phyloP scores from a whole-genome alignment of 2,113 vertebrate species.

The Bos taurus region ARS-UCD2.0 NC_037333.1:20255001-20255500 shows the following conservation, averaged over 20 bases:
- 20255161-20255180: fast-evolving
- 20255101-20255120: not conserved
- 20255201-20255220: not conserved
- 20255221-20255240: not conserved
- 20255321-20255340: not conserved
- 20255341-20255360: not conserved
- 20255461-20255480: not conserved
- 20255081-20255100: not conserved
- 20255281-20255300: not conserved
- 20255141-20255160: not conserved
- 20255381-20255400: not conserved
- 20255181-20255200: not conserved
- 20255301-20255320: not conserved
- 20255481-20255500: not conserved
- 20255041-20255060: not conserved
- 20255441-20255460: not conserved
- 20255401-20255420: not conserved
- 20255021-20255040: fast-evolving
- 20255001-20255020: not conserved
- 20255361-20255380: not conserved
- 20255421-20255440: not conserved
- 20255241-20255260: not conserved
- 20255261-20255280: fast-evolving
- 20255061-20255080: not conserved
- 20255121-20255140: not conserved